phyloP scores from a whole-genome alignment of 2,113 vertebrate species.

The Stercorarius parasiticus region DNA sequence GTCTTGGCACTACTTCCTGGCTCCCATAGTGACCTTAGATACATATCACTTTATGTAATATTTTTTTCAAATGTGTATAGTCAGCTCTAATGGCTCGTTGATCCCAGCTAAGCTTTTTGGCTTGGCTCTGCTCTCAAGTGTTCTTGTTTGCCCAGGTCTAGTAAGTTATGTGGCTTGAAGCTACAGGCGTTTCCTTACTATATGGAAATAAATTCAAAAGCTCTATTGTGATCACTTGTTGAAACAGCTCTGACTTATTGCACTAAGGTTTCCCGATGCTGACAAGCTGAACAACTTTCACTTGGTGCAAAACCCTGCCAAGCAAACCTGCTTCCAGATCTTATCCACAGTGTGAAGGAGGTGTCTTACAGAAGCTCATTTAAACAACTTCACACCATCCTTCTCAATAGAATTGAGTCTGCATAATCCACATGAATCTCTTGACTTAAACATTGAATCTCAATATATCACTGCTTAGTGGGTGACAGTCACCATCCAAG shows the following conservation, averaged over 20 bases:
- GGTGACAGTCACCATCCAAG: not conserved
- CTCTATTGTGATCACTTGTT: slow-evolving; percentile 10
- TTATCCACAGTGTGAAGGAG: not conserved
- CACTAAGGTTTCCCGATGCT: not conserved
- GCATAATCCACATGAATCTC: not conserved
- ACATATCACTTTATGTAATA: slow-evolving; percentile 47
- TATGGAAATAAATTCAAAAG: slow-evolving; percentile 28
- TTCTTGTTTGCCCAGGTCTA: not conserved
- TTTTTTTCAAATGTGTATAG: slow-evolving; percentile 61
- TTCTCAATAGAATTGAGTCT: not conserved
- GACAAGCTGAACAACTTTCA: not conserved
- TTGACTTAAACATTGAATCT: not conserved
- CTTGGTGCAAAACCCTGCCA: not conserved
- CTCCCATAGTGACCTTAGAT: slow-evolving; percentile 70
- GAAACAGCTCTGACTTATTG: not conserved
- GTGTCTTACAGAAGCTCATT: not conserved
- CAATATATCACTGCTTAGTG: not conserved
- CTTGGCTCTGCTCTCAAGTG: slow-evolving; percentile 39
- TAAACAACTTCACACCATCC: not conserved
- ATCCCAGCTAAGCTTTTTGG: slow-evolving; percentile 40
- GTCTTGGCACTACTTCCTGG: slow-evolving; percentile 56
- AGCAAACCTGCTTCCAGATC: not conserved
- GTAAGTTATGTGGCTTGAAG: not conserved
- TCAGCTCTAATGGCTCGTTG: slow-evolving; percentile 40
- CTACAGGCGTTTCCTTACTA: not conserved